Evolutionary conservation across 2,888 invertebrate genomes (phyloP).

Genomic region (Noctua fimbriata): DNA sequence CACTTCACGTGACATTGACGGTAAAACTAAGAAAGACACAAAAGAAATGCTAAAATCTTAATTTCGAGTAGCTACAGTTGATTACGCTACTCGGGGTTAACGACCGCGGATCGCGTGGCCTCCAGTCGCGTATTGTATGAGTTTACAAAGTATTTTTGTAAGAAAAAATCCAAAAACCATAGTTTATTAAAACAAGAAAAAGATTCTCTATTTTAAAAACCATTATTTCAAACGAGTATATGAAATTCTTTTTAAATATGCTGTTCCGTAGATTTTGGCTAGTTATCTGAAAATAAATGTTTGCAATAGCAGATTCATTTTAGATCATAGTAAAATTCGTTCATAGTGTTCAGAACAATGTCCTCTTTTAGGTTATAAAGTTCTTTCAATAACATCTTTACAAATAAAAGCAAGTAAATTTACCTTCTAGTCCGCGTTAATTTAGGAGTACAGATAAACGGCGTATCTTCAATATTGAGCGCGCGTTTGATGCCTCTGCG

Average conservation of each 20-base stretch:
- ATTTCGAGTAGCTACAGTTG: background rate
- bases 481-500: conserved; percentile 84
- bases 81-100: conserved; percentile 4
- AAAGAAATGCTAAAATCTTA: conserved; percentile 14
- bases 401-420: conserved; percentile 13
- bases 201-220: background rate
- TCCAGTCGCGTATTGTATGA: background rate
- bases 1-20: background rate
- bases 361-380: background rate
- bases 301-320: too few species aligned
- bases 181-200: background rate
- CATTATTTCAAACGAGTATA: background rate
- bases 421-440: conserved; percentile 80
- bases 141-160: background rate
- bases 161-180: background rate
- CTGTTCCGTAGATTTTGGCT: background rate
- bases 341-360: background rate
- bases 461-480: conserved; percentile 89
- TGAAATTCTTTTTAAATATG: background rate
- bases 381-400: background rate
- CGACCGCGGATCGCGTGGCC: conserved; percentile 5
- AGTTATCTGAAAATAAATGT: background rate
- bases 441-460: conserved; percentile 91
- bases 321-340: background rate
- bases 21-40: background rate